A percentile compares a stretch with the other conserved stretches of the same genome.
Conservation (phyloP, 2,113 vertebrate genomes). For the Gymnogyps californianus region DNA sequence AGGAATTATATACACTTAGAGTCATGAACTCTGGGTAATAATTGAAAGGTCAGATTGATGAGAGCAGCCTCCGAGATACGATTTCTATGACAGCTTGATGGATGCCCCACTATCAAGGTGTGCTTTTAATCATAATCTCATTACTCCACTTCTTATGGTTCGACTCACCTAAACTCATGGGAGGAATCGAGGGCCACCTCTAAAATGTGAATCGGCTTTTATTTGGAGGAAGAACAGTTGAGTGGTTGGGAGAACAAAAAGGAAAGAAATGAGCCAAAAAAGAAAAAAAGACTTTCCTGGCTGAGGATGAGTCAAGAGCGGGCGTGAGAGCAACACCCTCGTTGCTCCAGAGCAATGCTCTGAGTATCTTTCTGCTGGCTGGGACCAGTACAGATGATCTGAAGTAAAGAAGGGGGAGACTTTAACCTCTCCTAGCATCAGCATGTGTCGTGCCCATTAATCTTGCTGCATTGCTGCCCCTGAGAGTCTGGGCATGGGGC, state of each 20-base stretch:
- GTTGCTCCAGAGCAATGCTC: neutral
- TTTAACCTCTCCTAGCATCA: neutral
- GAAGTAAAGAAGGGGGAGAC: neutral
- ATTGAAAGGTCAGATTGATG: slow-evolving; percentile 81
- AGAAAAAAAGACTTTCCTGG: neutral
- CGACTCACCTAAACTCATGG: slow-evolving; percentile 71
- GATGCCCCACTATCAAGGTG: slow-evolving; percentile 75
- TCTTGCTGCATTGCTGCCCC: neutral
- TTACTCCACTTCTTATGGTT: slow-evolving; percentile 76
- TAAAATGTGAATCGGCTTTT: slow-evolving; percentile 54
- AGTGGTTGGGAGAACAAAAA: neutral
- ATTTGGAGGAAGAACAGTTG: slow-evolving; percentile 8
- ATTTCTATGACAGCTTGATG: slow-evolving; percentile 79
- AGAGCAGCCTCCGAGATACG: slow-evolving; percentile 69
- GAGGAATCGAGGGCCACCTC: slow-evolving; percentile 62
- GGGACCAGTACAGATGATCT: neutral
- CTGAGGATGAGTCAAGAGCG: neutral
- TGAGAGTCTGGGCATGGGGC: neutral
- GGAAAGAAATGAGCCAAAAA: neutral
- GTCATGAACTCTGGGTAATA: slow-evolving; percentile 71
- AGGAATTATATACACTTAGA: slow-evolving; percentile 59
- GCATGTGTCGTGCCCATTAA: accelerated
- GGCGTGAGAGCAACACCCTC: neutral
- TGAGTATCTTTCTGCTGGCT: neutral
- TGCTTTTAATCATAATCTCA: slow-evolving; percentile 81